Evolutionary conservation across 1,140 invertebrate species (phyloP), one percentile per base, ranked within the genome.

Genomic region (Megathymus violae): DNA sequence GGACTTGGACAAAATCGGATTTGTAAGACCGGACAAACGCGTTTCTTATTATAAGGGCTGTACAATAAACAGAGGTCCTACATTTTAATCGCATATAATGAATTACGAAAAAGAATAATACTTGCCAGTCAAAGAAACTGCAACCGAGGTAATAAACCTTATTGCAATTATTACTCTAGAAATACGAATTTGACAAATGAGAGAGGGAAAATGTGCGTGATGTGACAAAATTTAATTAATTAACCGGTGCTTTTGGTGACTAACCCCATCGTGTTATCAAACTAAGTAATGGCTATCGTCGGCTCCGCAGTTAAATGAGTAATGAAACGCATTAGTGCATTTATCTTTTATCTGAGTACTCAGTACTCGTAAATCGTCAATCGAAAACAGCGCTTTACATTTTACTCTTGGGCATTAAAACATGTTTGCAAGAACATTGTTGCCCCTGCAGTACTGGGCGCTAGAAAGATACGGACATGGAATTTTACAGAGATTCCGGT

Each of bases 401-500:
- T 52, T 52, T 34, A 11, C 13, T 40, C 34, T 40, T 22, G 1
- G 17, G 34, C 19, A n/a, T 40, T 52, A 52, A n/a, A 52, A 40
- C 17, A 22, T 36, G 50, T 52, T 40, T 27, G 38, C 44, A 52
- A 60, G 47, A 14, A 14, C 31, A 36, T 47, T 0, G 59, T 48
- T 40, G 38, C 9, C 9, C 38, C 5, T 19, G 13, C 14, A 13
- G 19, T 13, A 50, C 34, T 52, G 34, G 36, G 17, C 17, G 48
- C 34, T 51, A 38, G 16, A 38, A 63, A 36, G 25, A 9, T 22
- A 43, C 51, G 19, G 51, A 62, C 22, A 4, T 63, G 56, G 43
- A 71, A 14, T 64, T 65, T 64, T 71, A 59, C 34, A 60, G 52
- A 46, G 60, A 50, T 63, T 67, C 56, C 64, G 43, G 44, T 22